Percentiles rank a stretch among this genome's conserved stretches.
phyloP scores from a whole-genome alignment of 2,113 vertebrate species.

The Notechis scutatus region DNA sequence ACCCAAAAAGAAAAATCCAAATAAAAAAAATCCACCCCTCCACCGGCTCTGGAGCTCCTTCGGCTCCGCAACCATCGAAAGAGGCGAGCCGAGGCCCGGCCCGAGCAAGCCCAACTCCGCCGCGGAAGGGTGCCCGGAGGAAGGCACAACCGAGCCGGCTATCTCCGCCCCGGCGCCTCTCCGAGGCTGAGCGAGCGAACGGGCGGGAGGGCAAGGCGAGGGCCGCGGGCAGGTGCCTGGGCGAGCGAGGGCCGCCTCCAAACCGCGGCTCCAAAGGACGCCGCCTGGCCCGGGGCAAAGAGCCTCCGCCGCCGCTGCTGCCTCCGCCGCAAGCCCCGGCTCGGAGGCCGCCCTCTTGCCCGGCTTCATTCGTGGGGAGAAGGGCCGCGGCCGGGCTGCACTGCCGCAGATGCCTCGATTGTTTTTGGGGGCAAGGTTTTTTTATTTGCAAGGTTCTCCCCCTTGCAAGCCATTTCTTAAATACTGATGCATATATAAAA shows the following conservation, averaged over 20 bases:
- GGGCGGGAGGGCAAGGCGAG: not conserved
- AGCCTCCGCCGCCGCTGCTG: not conserved
- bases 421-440: not conserved
- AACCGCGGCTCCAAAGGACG: not conserved
- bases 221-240: not conserved
- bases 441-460: not conserved
- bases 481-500: too few species aligned
- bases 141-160: not conserved
- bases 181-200: too few species aligned
- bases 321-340: not conserved
- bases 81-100: too few species aligned
- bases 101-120: not conserved
- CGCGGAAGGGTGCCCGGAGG: not conserved
- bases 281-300: not conserved
- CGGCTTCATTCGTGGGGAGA: not conserved
- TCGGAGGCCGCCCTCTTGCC: not conserved
- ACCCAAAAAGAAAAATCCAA: not conserved
- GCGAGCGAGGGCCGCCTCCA: not conserved
- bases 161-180: not conserved
- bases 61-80: too few species aligned
- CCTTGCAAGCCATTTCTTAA: too few species aligned
- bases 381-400: not conserved
- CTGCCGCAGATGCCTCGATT: not conserved
- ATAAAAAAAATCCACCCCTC: not conserved
- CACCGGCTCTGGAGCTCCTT: too few species aligned